Conservation (phyloP, 1,140 invertebrate species). For the Bilobella aurantiaca region DNA sequence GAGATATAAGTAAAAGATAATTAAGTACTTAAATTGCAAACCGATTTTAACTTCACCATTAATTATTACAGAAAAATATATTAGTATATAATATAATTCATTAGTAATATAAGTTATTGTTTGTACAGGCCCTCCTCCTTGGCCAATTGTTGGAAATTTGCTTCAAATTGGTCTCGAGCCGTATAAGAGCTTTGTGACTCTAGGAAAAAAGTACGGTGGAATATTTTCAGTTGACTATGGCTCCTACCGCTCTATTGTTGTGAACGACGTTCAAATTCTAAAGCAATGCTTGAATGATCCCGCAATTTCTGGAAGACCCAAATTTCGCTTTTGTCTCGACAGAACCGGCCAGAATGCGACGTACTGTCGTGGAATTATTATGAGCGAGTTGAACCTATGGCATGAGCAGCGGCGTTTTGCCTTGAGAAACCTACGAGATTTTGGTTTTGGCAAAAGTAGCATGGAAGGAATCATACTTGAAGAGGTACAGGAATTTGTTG, state of each 20-base stretch:
- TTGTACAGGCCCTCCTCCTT: neutral
- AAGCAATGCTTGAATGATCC: neutral
- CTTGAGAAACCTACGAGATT: constrained; percentile 35
- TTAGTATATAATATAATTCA: too few species aligned
- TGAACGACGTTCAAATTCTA: neutral
- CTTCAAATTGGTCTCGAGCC: neutral
- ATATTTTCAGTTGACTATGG: constrained; percentile 17
- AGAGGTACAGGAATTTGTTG: constrained; percentile 8
- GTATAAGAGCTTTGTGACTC: neutral
- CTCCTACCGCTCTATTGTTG: neutral
- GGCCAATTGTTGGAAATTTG: constrained; percentile 10
- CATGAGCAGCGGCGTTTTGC: constrained; percentile 40
- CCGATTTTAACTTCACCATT: too few species aligned
- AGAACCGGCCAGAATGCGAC: neutral
- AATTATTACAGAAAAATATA: too few species aligned
- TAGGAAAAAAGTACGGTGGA: constrained; percentile 12
- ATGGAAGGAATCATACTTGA: constrained; percentile 11
- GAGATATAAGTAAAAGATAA: too few species aligned
- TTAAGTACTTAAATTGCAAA: too few species aligned
- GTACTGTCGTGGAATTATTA: constrained; percentile 45
- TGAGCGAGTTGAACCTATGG: constrained; percentile 66
- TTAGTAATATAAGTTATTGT: neutral
- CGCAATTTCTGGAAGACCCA: neutral
- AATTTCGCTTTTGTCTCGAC: neutral
- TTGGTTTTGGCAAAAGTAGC: constrained; percentile 35